Conservation (phyloP, 2,797 vertebrate species). For the Cyclura pinguis region DNA sequence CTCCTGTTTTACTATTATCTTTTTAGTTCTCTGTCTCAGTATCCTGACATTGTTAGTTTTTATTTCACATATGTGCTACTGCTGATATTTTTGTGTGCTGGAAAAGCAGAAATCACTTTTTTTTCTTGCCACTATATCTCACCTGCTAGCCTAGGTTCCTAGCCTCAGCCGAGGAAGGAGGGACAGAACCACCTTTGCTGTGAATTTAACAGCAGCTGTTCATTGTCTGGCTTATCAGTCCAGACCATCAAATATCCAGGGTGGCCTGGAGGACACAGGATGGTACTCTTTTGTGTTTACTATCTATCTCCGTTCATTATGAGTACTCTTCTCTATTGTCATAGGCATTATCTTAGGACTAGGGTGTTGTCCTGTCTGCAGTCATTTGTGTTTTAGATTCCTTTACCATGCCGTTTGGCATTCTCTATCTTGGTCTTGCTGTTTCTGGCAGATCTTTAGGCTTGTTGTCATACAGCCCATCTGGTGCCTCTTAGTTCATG, state of each 20-base stretch:
- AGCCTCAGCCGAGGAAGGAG: neutral
- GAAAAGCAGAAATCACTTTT: neutral
- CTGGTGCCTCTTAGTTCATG: neutral
- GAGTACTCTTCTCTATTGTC: neutral
- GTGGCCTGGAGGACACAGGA: neutral
- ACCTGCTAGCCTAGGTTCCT: neutral
- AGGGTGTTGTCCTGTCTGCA: neutral
- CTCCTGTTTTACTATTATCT: neutral
- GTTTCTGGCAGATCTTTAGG: neutral
- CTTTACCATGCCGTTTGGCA: neutral
- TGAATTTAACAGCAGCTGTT: neutral
- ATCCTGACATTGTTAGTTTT: neutral
- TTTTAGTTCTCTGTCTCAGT: neutral
- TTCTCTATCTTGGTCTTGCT: neutral
- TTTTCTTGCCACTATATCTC: neutral
- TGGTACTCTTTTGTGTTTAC: neutral
- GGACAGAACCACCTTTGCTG: neutral
- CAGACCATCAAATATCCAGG: neutral
- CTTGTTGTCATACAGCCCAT: neutral
- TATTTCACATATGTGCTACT: neutral
- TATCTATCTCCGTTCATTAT: neutral
- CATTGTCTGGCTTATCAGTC: neutral
- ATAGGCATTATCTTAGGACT: neutral
- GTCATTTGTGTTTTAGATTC: neutral
- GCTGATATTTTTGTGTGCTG: neutral